Evolutionary conservation across 1,140 invertebrate genomes (phyloP).

Genomic region (Meloidogyne floridensis): DNA sequence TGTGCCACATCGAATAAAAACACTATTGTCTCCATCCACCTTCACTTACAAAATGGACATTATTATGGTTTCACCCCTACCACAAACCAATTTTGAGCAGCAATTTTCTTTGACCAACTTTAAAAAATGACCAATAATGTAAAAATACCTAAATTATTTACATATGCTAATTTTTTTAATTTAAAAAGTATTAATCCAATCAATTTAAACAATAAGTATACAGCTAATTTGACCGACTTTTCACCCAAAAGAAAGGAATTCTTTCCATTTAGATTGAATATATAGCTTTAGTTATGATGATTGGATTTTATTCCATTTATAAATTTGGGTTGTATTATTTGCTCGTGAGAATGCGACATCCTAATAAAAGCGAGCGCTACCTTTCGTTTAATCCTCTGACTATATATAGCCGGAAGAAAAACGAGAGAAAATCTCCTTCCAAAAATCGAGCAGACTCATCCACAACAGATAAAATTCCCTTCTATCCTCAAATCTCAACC

Average conservation of each 20-base stretch:
- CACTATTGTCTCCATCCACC: background rate
- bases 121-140: background rate
- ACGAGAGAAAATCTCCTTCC: background rate
- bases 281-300: background rate
- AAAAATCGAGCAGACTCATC: background rate
- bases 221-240: background rate
- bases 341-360: too few relatives aligned
- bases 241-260: background rate
- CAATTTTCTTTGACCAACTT: background rate
- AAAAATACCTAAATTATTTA: too few relatives aligned
- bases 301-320: background rate
- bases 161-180: too few relatives aligned
- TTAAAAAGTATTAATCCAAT: too few relatives aligned
- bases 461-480: background rate
- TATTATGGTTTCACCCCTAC: background rate
- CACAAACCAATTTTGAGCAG: background rate
- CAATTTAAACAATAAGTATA: background rate
- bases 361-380: background rate
- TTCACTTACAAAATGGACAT: conserved; percentile 2
- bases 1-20: background rate
- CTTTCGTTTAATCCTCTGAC: background rate
- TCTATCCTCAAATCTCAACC: background rate
- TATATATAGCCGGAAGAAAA: background rate
- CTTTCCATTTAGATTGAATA: background rate
- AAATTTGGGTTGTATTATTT: conserved; percentile 2